phyloP scores from a whole-genome alignment of 2,113 vertebrate species.

The Embiotoca jacksoni region DNA sequence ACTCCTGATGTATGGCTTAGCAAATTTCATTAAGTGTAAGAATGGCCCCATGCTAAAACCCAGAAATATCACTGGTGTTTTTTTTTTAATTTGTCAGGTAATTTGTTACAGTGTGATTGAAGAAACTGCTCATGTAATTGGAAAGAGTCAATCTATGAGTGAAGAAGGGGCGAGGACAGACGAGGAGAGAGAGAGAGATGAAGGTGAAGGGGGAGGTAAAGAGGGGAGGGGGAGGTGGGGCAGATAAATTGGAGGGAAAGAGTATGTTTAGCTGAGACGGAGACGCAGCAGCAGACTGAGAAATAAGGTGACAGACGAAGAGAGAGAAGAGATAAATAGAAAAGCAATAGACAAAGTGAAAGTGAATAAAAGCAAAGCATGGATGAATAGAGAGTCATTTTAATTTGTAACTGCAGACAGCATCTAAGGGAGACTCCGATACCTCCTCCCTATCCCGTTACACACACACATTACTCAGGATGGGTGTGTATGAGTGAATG shows the following conservation, averaged over 20 bases:
- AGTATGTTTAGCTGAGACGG: slow-evolving; percentile 41
- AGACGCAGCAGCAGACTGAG: slow-evolving; percentile 24
- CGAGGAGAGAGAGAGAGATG: slow-evolving; percentile 36
- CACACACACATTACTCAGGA: slow-evolving; percentile 18
- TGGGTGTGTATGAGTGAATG: slow-evolving; percentile 11
- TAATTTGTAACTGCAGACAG: slow-evolving; percentile 28
- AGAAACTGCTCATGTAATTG: slow-evolving; percentile 80
- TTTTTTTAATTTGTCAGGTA: slow-evolving; percentile 84
- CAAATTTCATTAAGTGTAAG: slow-evolving; percentile 82
- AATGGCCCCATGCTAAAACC: slow-evolving; percentile 68
- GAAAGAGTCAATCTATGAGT: slow-evolving; percentile 79
- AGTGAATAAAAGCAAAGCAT: slow-evolving; percentile 25
- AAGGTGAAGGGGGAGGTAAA: slow-evolving; percentile 14
- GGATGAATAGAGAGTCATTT: slow-evolving; percentile 37
- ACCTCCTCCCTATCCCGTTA: slow-evolving; percentile 12
- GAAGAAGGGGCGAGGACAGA: slow-evolving; percentile 54
- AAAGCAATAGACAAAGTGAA: slow-evolving; percentile 37
- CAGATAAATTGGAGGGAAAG: slow-evolving; percentile 54
- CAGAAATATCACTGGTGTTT: slow-evolving; percentile 75
- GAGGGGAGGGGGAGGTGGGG: slow-evolving; percentile 34
- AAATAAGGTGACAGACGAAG: slow-evolving; percentile 33
- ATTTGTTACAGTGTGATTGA: slow-evolving; percentile 82
- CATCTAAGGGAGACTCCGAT: slow-evolving; percentile 24
- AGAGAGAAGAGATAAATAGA: slow-evolving; percentile 39
- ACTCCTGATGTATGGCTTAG: slow-evolving; percentile 77